These are phyloP conservation scores for Turnix velox DNA, from an alignment of 2,113 vertebrate genomes.

Conservation along the genomic window DNA sequence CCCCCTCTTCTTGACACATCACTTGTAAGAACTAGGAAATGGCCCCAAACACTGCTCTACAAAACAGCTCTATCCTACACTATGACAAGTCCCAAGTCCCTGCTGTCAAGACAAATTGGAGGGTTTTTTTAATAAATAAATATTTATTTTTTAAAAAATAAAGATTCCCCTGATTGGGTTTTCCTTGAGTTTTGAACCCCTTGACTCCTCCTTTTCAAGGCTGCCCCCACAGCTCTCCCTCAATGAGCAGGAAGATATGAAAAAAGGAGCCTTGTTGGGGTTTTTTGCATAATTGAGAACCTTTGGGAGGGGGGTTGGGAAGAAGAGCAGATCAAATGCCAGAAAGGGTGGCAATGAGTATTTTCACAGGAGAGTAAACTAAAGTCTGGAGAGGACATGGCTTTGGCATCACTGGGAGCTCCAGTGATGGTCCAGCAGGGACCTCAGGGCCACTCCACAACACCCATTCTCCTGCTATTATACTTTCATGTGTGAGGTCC, in stretches of 20 bases:
- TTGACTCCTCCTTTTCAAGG: neutral
- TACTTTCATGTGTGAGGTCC: neutral
- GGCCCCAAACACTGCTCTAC: neutral
- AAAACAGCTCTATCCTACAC: neutral
- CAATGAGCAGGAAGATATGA: neutral
- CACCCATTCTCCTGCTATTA: neutral
- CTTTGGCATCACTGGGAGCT: fast-evolving
- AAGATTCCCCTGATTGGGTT: neutral
- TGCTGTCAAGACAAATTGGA: fast-evolving
- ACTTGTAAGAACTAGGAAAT: neutral
- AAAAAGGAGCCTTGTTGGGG: neutral
- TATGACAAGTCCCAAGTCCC: neutral
- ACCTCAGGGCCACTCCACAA: neutral
- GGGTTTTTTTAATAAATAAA: neutral
- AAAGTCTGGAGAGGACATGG: fast-evolving
- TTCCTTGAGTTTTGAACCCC: neutral
- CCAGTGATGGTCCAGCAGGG: neutral
- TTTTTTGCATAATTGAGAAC: neutral
- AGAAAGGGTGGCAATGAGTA: neutral
- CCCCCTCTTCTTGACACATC: neutral
- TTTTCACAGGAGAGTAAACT: neutral
- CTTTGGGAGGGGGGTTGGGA: neutral
- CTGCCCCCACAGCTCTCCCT: neutral
- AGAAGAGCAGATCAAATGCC: neutral
- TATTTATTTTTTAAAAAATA: neutral